Base-by-base conservation (phyloP, 2,888 invertebrate genomes). In the Ophion ellenae region DNA sequence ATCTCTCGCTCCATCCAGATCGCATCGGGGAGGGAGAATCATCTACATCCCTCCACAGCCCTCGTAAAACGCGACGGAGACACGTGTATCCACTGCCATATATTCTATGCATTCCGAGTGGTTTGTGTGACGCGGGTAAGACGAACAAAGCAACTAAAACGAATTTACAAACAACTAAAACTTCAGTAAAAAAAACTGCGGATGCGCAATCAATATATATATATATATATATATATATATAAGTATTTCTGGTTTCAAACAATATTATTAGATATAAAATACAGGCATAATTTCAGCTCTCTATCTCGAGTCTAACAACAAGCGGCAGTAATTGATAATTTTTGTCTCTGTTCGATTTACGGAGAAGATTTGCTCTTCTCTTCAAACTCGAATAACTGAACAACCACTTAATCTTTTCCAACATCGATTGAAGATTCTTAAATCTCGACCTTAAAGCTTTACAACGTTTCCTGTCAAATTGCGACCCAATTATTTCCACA, bases 21-120 rank as follows among this genome's bases (percentile, higher is more conserved):
- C 32, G 47, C 45, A 75, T 59, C 59, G n/a, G 73, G 71, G 67
- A 71, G 53, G 64, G 20, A 76, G 73, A 74, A 61, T 61, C 81
- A 63, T 81, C 61, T 61, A 73, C 53, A n/a, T 28, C 61, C 57
- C 17, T 70, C 45, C 59, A 40, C 59, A 47, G 61, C 61, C 61
- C n/a, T 53, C 47, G 32, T n/a, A 70, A 61, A 78, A 78, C n/a
- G 24, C 17, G 32, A 47, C 32, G 47, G 10, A 75, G 47, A 47
- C 3, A 61, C 32, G 67, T 69, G 74, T 81, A 47, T 61, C 36
- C 11, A 28, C 28, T 40, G 92, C 91, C 90, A 91, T 92, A 91
- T 92, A 92, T 92, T 92, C 91, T 90, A 91, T 92, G 90, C 92
- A 92, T 92, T 91, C 89, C 88, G 90, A 91, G 90, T 87, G 89